Conservation (phyloP, 2,888 invertebrate species). For the Brachynemurus nebulosus region DNA sequence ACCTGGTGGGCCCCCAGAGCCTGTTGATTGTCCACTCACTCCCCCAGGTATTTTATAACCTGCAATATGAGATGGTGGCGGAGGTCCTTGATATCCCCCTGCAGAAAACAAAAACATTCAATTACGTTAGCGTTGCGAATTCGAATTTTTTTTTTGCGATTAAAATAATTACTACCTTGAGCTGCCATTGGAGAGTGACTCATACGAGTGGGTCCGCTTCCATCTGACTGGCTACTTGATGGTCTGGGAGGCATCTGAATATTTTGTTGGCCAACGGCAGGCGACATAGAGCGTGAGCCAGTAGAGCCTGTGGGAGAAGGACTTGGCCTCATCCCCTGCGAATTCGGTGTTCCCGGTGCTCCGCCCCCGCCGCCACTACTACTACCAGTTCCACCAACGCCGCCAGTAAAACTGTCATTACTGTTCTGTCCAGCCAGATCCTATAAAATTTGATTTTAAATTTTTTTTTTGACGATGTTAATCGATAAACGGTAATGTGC, state of each 20-base stretch:
- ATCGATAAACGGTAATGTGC: too few relatives aligned
- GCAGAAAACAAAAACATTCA: slow-evolving; percentile 3
- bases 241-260: slow-evolving; percentile 93
- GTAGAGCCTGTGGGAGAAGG: slow-evolving; percentile 88
- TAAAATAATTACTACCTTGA: slow-evolving; percentile 29
- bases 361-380: slow-evolving; percentile 46
- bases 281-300: slow-evolving; percentile 94
- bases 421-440: slow-evolving; percentile 77
- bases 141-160: background rate
- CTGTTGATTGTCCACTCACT: slow-evolving; percentile 29
- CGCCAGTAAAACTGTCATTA: slow-evolving; percentile 70
- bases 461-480: too few relatives aligned
- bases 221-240: slow-evolving; percentile 60
- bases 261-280: slow-evolving; percentile 88
- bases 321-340: slow-evolving; percentile 76
- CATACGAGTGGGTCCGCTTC: slow-evolving; percentile 47
- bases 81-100: slow-evolving; percentile 14
- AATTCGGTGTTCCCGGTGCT: slow-evolving; percentile 51
- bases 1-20: slow-evolving; percentile 36
- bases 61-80: slow-evolving; percentile 28
- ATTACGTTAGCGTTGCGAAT: background rate
- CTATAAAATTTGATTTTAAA: too few relatives aligned
- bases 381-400: slow-evolving; percentile 39
- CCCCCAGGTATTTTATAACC: slow-evolving; percentile 12
- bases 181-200: slow-evolving; percentile 57